Evolutionary conservation across 2,797 vertebrate species (phyloP).

Genomic region (Stomatorhinus walkeri): DNA sequence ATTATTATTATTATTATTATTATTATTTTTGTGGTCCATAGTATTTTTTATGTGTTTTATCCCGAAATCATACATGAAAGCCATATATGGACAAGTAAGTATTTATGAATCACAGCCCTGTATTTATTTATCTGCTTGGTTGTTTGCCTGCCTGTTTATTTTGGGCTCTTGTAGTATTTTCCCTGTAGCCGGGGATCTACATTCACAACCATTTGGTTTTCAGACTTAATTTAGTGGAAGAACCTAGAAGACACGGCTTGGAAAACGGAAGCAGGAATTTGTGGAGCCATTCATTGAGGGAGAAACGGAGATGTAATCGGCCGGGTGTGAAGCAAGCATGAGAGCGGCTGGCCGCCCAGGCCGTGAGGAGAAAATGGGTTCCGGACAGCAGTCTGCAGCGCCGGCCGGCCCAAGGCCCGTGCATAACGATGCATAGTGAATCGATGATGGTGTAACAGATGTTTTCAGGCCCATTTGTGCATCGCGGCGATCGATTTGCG

Average conservation of each 20-base stretch:
- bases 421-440: slow-evolving; percentile 10
- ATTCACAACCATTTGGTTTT: neutral
- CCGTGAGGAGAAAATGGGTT: neutral
- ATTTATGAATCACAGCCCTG: neutral
- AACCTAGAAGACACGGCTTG: neutral
- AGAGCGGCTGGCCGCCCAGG: slow-evolving; percentile 22
- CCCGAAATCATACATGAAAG: neutral
- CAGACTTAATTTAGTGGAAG: neutral
- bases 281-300: neutral
- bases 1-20: neutral
- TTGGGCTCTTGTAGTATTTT: neutral
- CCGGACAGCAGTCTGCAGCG: neutral
- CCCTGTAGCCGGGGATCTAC: neutral
- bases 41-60: neutral
- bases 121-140: neutral
- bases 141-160: neutral
- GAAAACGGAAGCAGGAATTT: neutral
- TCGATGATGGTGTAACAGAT: neutral
- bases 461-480: slow-evolving; percentile 7
- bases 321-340: neutral
- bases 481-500: neutral
- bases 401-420: neutral
- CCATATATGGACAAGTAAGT: neutral
- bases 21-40: neutral
- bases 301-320: neutral